Percentiles rank a stretch among this genome's conserved stretches.
phyloP scores from a whole-genome alignment of 2,797 vertebrate genomes.

The Hybognathus amarus region DNA sequence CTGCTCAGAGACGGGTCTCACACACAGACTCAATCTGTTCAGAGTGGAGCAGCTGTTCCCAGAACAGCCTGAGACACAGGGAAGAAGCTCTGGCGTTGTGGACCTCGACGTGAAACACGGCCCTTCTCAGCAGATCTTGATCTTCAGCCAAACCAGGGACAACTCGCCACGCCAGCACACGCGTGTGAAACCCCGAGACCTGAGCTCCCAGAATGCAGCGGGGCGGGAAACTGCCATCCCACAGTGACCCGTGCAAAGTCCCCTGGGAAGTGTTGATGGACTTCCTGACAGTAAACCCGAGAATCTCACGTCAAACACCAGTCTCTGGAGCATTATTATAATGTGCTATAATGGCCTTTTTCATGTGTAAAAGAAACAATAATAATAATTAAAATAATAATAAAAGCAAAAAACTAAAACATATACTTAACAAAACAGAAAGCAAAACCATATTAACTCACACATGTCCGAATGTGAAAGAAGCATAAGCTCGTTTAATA shows the following conservation, averaged over 20 bases:
- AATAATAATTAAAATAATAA: too few species aligned
- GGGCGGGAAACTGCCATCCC: slow-evolving; percentile 37
- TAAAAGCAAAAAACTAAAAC: too few species aligned
- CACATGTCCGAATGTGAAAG: too few species aligned
- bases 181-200: slow-evolving; percentile 24
- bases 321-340: too few species aligned
- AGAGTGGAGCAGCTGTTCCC: slow-evolving; percentile 47
- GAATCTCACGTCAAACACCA: neutral
- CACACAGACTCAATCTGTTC: slow-evolving; percentile 54
- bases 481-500: too few species aligned
- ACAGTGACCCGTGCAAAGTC: slow-evolving; percentile 25
- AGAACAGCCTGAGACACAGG: slow-evolving; percentile 44
- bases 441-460: too few species aligned
- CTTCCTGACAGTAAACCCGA: slow-evolving; percentile 39
- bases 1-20: slow-evolving; percentile 41
- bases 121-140: neutral
- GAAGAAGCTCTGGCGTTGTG: slow-evolving; percentile 27
- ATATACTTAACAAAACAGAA: too few species aligned
- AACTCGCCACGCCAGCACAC: slow-evolving; percentile 38
- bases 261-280: slow-evolving; percentile 58
- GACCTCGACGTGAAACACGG: slow-evolving; percentile 8
- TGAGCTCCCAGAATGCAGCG: slow-evolving; percentile 48
- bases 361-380: too few species aligned
- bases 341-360: too few species aligned
- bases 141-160: slow-evolving; percentile 12